phyloP scores from a whole-genome alignment of 2,888 invertebrate genomes.

The Philereme vetulata region DNA sequence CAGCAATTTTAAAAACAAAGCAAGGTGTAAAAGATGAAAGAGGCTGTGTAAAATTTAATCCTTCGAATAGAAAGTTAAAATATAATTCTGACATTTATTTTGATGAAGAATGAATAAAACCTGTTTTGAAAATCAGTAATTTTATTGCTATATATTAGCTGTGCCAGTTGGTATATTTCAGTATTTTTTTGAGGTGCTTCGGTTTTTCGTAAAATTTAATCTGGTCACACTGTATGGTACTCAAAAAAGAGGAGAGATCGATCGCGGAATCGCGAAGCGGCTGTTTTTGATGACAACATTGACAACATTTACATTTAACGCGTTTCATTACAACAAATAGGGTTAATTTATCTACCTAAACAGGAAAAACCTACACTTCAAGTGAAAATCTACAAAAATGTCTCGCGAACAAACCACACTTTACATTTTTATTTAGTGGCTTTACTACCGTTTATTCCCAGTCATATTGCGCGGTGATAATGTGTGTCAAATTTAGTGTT shows the following conservation, averaged over 20 bases:
- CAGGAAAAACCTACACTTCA: conserved; percentile 25
- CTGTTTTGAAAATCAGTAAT: too few relatives aligned
- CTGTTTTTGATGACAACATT: conserved; percentile 73
- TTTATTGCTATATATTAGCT: too few relatives aligned
- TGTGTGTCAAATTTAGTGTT: conserved; percentile 80
- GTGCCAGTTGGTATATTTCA: too few relatives aligned
- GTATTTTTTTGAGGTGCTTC: too few relatives aligned
- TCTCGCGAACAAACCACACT: conserved; percentile 20
- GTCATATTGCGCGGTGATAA: conserved; percentile 67
- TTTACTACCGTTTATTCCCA: conserved; percentile 17
- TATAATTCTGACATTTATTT: too few relatives aligned
- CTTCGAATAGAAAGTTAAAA: too few relatives aligned
- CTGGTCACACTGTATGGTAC: too few relatives aligned
- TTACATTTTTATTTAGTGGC: conserved; percentile 33
- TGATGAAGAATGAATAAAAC: too few relatives aligned
- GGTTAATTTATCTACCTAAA: conserved; percentile 30
- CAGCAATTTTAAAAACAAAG: too few relatives aligned
- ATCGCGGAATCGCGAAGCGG: conserved; percentile 57
- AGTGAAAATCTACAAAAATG: conserved; percentile 34
- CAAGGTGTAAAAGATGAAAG: too few relatives aligned
- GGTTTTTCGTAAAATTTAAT: too few relatives aligned
- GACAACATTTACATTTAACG: conserved; percentile 60
- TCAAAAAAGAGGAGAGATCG: conserved; percentile 44
- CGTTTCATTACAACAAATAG: conserved; percentile 37
- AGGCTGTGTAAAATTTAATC: too few relatives aligned